Base-by-base conservation (phyloP, 2,888 invertebrate genomes). In the Polia nebulosa region DNA sequence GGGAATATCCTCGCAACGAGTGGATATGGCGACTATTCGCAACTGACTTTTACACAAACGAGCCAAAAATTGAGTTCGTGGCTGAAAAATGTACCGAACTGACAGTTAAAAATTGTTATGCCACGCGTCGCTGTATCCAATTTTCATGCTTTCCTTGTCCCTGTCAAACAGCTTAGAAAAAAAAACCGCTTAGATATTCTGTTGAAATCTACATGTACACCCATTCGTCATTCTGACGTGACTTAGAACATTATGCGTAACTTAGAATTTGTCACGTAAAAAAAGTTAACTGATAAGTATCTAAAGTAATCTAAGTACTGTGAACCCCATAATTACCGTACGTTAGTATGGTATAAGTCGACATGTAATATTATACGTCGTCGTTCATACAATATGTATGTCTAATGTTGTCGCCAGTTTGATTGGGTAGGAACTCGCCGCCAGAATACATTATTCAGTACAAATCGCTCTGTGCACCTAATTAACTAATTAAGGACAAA, bases 401-500 rank as follows among this genome's bases (percentile, higher is more conserved):
- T 51, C 66, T 60, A 64, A 61, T 57, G 25, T 36, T 32, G 63
- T 51, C 53, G 49, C 55, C 58, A 49, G 58, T 80, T 82, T 78
- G 72, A 77, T 81, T 77, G 70, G 62, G 39, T 39, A 61, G 58
- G 9, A 72, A 72, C 79, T 59, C 67, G 65, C 57, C 57, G 34
- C 34, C n/a, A 1, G 51, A 41, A 73, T 82, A 57, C 78, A 83
- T 81, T 70, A 83, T 83, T 83, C 82, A 76, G 58, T 72, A 72
- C 76, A 76, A 74, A 81, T 80, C 73, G 76, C 63, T 78, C 59
- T 67, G 69, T 74, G 68, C 66, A 78, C 76, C 69, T 76, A 83
- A 81, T 83, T 80, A 74, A 78, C 73, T 81, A 83, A 83, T 83
- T 76, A 80, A 71, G 81, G 60, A 72, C 76, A 60, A 73, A 74